Percentiles rank a stretch among this genome's conserved stretches.
phyloP scores from a whole-genome alignment of 2,113 vertebrate species.

The Ptilonorhynchus violaceus region DNA sequence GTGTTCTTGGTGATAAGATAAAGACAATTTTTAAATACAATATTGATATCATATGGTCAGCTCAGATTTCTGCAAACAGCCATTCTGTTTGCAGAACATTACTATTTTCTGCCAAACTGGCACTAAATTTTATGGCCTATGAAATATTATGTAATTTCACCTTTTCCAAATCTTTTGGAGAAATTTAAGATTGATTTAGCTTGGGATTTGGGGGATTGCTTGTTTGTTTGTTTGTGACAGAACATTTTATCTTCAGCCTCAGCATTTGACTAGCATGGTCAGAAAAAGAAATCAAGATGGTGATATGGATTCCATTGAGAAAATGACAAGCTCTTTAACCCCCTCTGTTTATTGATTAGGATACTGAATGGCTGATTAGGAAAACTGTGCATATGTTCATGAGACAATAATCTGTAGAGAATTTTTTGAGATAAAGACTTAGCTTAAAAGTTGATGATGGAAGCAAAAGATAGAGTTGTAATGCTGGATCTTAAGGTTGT shows the following conservation, averaged over 20 bases:
- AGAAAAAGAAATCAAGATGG: background rate
- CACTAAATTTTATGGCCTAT: background rate
- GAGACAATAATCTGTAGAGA: background rate
- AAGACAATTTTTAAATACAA: background rate
- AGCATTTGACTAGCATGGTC: background rate
- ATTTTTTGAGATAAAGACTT: background rate
- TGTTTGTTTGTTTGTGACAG: background rate
- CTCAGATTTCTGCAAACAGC: background rate
- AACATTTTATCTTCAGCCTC: background rate
- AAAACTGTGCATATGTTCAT: background rate
- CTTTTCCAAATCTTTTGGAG: background rate
- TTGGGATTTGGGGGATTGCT: background rate
- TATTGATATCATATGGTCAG: background rate
- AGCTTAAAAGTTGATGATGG: background rate
- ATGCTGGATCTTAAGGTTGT: background rate
- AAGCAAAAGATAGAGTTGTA: background rate
- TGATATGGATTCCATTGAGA: background rate
- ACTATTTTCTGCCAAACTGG: background rate
- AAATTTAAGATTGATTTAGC: background rate
- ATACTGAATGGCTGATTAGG: background rate
- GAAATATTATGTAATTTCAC: background rate
- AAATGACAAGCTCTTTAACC: background rate
- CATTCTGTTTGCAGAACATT: background rate
- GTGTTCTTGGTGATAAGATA: background rate
- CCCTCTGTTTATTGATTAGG: background rate